Base-by-base conservation (phyloP, 1,140 invertebrate species). In the Penaeus japonicus region DNA sequence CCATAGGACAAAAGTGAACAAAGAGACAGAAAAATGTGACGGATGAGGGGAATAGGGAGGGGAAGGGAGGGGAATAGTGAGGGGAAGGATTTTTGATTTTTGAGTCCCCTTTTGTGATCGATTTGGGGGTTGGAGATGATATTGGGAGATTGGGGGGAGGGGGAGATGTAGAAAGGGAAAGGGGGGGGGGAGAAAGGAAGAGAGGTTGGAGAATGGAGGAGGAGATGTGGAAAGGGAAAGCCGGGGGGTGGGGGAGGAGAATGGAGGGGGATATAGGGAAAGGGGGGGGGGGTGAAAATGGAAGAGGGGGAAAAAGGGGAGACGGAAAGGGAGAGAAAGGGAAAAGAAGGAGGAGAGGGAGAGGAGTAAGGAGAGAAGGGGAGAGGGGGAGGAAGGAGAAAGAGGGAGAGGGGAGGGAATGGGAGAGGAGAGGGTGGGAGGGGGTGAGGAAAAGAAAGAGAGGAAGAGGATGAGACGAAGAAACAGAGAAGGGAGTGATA, bases 221-320 rank as follows among this genome's bases (percentile, higher is more conserved):
- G 30, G 17, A 30, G 17, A 27, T 20, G 17, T 3, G 73, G 18
- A 30, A 27, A 27, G 54, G 5, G 32, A 32, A 7, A 7, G 22
- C 32, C 27, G 32, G 3, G 32, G 4, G 32, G 32, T 0, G 10
- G 20, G 32, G 4, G 32, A 7, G 20, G 2, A 53, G 4, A n/a
- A 7, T 27, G 57, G 7, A 59, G 12, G 39, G 55, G 32, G 4
- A 62, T 47, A 24, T n/a, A 57, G 57, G 22, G 53, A 27, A 30
- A 32, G 57, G 32, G 27, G 62, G 57, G 32, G 80, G 32, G 53
- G 22, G 80, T 59, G 80, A 62, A 54, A 62, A 32, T 59, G 80
- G 35, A 54, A 57, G 80, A 62, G 80, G 62, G 80, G 35, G 80
- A 82, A 57, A 62, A 54, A 82, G 80, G 35, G 80, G 59, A 57